Evolutionary conservation across 1,140 invertebrate genomes (phyloP), one percentile per base, ranked within the genome.

Genomic region (Euwallacea similis): DNA sequence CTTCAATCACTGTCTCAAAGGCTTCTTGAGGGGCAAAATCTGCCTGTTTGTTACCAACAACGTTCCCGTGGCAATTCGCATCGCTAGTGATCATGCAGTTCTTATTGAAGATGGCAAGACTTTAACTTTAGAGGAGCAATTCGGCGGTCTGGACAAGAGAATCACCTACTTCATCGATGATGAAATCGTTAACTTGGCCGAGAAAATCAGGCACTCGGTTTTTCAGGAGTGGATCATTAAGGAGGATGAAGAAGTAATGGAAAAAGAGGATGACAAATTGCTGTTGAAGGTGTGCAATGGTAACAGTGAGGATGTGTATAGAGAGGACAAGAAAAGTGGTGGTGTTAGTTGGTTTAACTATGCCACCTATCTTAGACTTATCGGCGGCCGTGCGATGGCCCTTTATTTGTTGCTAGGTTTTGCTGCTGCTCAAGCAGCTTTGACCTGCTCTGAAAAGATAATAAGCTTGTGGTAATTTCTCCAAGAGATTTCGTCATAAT

Each of bases 1-100:
- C 13, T 90, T 91, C 75, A 86, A 91, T 74, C 84, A 89, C n/a
- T 91, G 90, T 74, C 86, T 92, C 59, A 83, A 83, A 7, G 87
- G 87, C 7, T 91, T 88, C 77, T 80, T 96, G 70, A 85, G 86
- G 41, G 82, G 87, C 21, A 90, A 93, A 76, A 90, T 91, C 7
- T 83, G 89, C 0, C 87, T 97, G 76, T 83, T 95, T 13, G 92
- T 95, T 4, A 96, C 94, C 0, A 94, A 97, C 82, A 94, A 96
- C 79, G 79, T 95, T 62, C 93, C 95, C 78, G 93, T 92, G 77
- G 94, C 78, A 73, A 87, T 79, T 87, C 86, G 54, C 15, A 56
- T 15, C 8, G 61, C 43, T 13, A 66, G 69, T 9, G 54, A 10
- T 11, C 43, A 47, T 2, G 68, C 13, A 0, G 65, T 73, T 16